These are phyloP conservation scores for Anas bahamensis DNA, from an alignment of 2,797 vertebrate species.

Conservation along the genomic window DNA sequence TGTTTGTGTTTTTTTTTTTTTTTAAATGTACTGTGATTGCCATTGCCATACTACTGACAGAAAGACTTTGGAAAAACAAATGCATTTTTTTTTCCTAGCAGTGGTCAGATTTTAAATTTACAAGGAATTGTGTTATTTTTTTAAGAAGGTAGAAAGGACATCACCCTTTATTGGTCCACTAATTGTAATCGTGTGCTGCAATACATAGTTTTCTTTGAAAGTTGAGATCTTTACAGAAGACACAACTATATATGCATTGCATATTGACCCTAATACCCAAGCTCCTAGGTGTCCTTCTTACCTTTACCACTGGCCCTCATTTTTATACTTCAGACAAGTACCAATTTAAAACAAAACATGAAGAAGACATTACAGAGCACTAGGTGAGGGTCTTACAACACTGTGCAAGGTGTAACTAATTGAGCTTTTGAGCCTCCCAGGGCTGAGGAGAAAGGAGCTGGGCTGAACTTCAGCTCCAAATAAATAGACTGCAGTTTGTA, in stretches of 20 bases:
- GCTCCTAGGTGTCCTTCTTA: not conserved
- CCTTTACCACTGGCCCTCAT: not conserved
- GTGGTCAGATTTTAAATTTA: not conserved
- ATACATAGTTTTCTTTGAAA: not conserved
- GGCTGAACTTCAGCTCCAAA: not conserved
- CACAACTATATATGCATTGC: not conserved
- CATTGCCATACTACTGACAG: not conserved
- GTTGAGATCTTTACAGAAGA: not conserved
- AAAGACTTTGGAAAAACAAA: not conserved
- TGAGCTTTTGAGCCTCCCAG: not conserved
- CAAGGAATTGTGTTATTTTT: not conserved
- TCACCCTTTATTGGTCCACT: not conserved
- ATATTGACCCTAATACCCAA: not conserved
- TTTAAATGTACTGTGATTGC: not conserved
- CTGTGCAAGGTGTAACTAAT: not conserved
- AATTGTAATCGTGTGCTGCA: not conserved
- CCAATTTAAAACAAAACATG: not conserved
- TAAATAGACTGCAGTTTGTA: conserved; percentile 3
- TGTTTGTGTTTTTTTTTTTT: too few relatives aligned
- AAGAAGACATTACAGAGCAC: not conserved
- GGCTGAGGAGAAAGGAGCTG: not conserved
- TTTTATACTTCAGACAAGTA: not conserved
- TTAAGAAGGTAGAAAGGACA: not conserved
- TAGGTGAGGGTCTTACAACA: not conserved
- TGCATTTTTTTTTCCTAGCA: not conserved